phyloP scores from a whole-genome alignment of 2,113 vertebrate genomes.

The Chaetops frenatus region DNA sequence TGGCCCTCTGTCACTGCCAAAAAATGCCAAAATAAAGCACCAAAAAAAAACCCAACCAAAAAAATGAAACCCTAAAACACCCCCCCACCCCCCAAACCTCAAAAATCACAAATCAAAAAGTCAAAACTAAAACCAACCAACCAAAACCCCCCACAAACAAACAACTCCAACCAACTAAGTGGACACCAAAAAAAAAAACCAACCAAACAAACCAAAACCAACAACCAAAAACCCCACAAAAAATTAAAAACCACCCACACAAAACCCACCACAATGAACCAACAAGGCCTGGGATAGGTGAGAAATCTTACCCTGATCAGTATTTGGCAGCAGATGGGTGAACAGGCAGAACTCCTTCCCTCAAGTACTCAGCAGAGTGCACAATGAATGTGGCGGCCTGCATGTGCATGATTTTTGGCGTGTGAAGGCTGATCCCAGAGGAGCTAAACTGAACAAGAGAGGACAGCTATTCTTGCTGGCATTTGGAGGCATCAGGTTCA shows the following conservation, averaged over 20 bases:
- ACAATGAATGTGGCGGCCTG: fast-evolving
- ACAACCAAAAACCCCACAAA: fast-evolving
- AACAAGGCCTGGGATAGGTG: fast-evolving
- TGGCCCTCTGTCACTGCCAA: background rate
- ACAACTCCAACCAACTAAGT: background rate
- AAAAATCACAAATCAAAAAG: background rate
- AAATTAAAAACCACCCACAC: background rate
- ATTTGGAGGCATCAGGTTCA: background rate
- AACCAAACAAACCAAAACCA: background rate
- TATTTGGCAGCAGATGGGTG: background rate
- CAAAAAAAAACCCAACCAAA: fast-evolving
- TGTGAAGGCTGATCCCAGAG: background rate
- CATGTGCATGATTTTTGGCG: background rate
- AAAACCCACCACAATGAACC: background rate
- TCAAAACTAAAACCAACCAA: background rate
- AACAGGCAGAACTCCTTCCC: background rate
- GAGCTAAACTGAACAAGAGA: background rate
- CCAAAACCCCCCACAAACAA: background rate
- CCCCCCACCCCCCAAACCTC: fast-evolving
- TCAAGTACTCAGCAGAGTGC: background rate
- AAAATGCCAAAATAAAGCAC: background rate
- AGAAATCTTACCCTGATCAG: background rate
- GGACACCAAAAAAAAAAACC: background rate
- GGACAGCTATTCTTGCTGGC: fast-evolving
- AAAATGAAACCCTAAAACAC: too few relatives aligned